phyloP scores from a whole-genome alignment of 1,140 invertebrate species.

The Brachystomella parvula region DNA sequence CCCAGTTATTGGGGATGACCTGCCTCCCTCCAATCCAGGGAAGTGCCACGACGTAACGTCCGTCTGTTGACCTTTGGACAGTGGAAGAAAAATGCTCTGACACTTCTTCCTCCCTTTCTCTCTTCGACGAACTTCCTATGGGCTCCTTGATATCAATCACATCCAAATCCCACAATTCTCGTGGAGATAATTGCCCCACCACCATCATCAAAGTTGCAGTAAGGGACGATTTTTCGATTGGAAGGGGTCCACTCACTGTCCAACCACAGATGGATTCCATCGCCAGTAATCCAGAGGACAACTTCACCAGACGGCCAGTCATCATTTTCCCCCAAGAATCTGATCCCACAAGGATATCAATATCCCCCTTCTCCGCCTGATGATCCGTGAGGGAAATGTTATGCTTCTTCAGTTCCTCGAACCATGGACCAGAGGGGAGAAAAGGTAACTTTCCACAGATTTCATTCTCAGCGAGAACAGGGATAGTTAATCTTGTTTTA shows the following conservation, averaged over 20 bases:
- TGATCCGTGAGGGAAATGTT: conserved; percentile 1
- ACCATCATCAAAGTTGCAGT: conserved; percentile 23
- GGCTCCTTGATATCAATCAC: conserved; percentile 42
- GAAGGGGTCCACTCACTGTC: conserved; percentile 19
- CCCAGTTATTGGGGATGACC: conserved; percentile 34
- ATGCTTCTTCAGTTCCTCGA: background rate
- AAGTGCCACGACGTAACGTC: conserved; percentile 39
- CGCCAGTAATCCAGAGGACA: conserved; percentile 4
- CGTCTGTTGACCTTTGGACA: conserved; percentile 33
- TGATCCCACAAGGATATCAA: conserved; percentile 9
- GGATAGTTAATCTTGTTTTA: background rate
- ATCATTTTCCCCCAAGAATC: background rate
- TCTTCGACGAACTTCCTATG: conserved; percentile 32
- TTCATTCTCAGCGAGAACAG: background rate
- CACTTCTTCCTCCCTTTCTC: conserved; percentile 34
- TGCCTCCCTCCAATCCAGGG: conserved; percentile 40
- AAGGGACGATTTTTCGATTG: conserved; percentile 1
- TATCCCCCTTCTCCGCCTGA: background rate
- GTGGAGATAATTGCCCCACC: conserved; percentile 27
- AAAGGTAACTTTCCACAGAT: background rate
- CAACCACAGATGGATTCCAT: conserved; percentile 8
- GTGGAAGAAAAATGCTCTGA: conserved; percentile 39
- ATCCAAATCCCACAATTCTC: conserved; percentile 43
- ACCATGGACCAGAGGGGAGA: background rate
- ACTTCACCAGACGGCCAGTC: background rate